Conservation (phyloP, 2,113 vertebrate species). For the Craseonycteris thonglongyai region DNA sequence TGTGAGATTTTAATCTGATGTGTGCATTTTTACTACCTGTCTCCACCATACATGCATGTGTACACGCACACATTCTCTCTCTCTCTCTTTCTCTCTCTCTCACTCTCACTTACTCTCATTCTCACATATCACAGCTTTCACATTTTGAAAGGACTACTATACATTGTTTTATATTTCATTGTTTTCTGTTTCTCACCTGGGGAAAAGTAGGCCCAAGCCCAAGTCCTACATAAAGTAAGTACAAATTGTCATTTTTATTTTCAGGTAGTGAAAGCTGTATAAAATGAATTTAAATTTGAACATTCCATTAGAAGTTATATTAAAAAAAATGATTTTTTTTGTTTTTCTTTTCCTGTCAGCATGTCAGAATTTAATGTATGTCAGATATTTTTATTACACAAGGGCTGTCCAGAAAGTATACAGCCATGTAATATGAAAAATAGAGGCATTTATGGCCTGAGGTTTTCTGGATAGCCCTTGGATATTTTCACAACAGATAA, state of each 20-base stretch:
- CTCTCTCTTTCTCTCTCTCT: too few species aligned
- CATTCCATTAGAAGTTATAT: neutral
- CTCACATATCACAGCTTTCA: neutral
- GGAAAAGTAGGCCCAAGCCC: neutral
- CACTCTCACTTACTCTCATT: neutral
- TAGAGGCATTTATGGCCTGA: too few species aligned
- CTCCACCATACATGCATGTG: too few species aligned
- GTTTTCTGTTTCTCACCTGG: neutral
- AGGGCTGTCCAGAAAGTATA: too few species aligned
- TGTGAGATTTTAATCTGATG: neutral
- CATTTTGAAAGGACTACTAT: neutral
- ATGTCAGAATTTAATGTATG: neutral
- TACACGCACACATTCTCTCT: too few species aligned
- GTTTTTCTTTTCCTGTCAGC: neutral
- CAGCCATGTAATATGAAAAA: too few species aligned
- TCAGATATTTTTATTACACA: neutral
- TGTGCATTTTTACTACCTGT: neutral
- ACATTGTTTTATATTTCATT: neutral
- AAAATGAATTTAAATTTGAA: neutral
- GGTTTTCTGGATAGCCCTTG: too few species aligned
- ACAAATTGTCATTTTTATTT: conserved; percentile 24
- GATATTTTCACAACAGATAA: neutral
- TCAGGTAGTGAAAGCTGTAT: neutral
- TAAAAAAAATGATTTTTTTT: neutral
- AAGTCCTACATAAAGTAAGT: neutral